phyloP scores from a whole-genome alignment of 2,888 invertebrate species.

The Aphodius granarius region DNA sequence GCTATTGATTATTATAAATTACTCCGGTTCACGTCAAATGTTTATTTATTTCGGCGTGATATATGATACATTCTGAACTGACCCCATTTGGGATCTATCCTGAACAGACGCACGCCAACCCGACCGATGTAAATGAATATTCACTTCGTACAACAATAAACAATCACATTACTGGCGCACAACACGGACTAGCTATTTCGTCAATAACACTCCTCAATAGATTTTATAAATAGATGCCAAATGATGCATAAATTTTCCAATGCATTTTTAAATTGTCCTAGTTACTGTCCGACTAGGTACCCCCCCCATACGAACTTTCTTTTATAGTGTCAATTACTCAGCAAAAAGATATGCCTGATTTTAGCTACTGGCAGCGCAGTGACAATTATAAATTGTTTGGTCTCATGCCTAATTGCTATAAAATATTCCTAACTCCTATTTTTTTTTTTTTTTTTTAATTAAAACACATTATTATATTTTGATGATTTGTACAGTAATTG shows the following conservation, averaged over 20 bases:
- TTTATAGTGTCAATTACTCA: too few species aligned
- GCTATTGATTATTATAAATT: conserved; percentile 25
- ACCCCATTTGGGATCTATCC: conserved; percentile 27
- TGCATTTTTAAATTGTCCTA: background rate
- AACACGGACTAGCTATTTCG: background rate
- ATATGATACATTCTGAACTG: conserved; percentile 24
- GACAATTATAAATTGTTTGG: too few species aligned
- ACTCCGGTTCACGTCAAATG: conserved; percentile 21
- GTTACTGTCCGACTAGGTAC: too few species aligned
- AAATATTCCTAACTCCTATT: too few species aligned
- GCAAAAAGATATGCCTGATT: too few species aligned
- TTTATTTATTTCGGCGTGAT: conserved; percentile 25
- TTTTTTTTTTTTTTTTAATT: too few species aligned
- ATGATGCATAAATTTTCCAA: background rate
- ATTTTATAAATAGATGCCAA: background rate
- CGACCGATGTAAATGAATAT: conserved; percentile 24
- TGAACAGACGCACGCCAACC: conserved; percentile 22
- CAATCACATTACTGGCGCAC: background rate
- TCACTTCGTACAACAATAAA: background rate
- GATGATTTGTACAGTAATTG: too few species aligned
- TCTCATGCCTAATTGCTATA: too few species aligned
- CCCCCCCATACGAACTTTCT: too few species aligned
- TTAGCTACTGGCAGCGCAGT: too few species aligned
- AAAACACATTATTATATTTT: too few species aligned
- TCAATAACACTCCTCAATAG: background rate